Evolutionary conservation across 2,888 invertebrate species (phyloP).

Genomic region (Macrosoma leucophasiata): DNA sequence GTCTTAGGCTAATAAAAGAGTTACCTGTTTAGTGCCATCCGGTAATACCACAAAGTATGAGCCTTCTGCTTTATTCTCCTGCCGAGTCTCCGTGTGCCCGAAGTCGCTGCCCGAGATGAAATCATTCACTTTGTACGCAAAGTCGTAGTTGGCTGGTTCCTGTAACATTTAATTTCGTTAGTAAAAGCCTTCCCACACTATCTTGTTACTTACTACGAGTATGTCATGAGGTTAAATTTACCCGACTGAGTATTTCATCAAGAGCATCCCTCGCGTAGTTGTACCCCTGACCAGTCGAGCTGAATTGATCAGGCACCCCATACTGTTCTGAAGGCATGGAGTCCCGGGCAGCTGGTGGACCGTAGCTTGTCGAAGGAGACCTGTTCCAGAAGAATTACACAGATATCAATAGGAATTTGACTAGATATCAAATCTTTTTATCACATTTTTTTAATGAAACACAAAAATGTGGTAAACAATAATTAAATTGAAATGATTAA

Average conservation of each 20-base stretch:
- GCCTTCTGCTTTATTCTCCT: constrained; percentile 78
- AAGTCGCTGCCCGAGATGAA: constrained; percentile 78
- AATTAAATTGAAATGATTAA: too few species aligned
- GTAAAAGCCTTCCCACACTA: not conserved
- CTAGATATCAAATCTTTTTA: too few species aligned
- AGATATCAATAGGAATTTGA: too few species aligned
- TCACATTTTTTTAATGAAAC: too few species aligned
- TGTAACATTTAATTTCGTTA: too few species aligned
- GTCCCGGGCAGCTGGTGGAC: constrained; percentile 41
- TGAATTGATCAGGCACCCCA: constrained; percentile 66
- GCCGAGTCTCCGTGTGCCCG: constrained; percentile 78
- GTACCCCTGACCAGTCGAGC: constrained; percentile 48
- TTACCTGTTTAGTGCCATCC: constrained; percentile 79
- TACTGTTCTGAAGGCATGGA: constrained; percentile 58
- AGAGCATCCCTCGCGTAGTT: constrained; percentile 45
- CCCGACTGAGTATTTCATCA: constrained; percentile 51
- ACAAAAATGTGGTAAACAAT: too few species aligned
- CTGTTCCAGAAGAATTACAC: too few species aligned
- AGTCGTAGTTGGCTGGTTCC: constrained; percentile 81
- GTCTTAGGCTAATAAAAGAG: not conserved
- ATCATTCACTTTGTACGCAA: constrained; percentile 79
- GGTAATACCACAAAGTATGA: constrained; percentile 80
- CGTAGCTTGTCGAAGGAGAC: constrained; percentile 47
- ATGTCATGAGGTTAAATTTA: constrained; percentile 20
- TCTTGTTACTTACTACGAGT: not conserved